Evolutionary conservation across 1,140 invertebrate genomes (phyloP), one percentile per base, ranked within the genome.

Genomic region (Pseudobourletiella spinata): DNA sequence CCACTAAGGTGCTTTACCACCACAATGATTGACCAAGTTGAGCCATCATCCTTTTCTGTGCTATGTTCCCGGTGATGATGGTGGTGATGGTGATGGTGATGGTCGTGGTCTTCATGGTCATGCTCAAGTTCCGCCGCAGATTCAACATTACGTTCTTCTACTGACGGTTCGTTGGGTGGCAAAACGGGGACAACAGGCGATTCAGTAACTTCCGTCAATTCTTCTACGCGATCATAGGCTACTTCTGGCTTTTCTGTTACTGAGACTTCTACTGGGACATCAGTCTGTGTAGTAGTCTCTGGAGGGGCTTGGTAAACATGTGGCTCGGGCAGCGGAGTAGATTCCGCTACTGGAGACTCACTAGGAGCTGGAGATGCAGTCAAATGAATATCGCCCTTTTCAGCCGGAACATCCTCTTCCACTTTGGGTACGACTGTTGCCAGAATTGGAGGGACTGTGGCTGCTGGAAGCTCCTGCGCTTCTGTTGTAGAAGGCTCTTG

Each of bases 1-100:
- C 55, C 62, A 43, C 65, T 67, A 15, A 70, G 57, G 46, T 70
- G 61, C 18, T 63, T 64, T 4, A 67, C 26, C 2, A 66, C 64
- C 16, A 59, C 22, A 16, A 66, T 22, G 8, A 69, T 39, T 2
- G 67, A 61, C 0, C 55, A 63, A 18, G 44, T 43, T 39, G 29
- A 44, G 51, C 16, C 8, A 28, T 16, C 18, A 16, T 54, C 26
- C 3, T 6, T 44, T 20, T 29, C 32, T 26, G 29, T 15, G 42
- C 30, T 14, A 29, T 68, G 20, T 1, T 29, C 25, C 28, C 64
- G 57, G 16, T 24, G n/a, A 44, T 68, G 63, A 48, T 46, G 26
- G 44, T 68, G 60, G 28, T 66, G 22, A 22, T 66, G 61, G 28
- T 52, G 25, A 50, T 68, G 66, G 16, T 39, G 4, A 39, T 67